Percentiles rank a stretch among this genome's conserved stretches.
phyloP scores from a whole-genome alignment of 1,140 invertebrate genomes.

The Contarinia nasturtii region DNA sequence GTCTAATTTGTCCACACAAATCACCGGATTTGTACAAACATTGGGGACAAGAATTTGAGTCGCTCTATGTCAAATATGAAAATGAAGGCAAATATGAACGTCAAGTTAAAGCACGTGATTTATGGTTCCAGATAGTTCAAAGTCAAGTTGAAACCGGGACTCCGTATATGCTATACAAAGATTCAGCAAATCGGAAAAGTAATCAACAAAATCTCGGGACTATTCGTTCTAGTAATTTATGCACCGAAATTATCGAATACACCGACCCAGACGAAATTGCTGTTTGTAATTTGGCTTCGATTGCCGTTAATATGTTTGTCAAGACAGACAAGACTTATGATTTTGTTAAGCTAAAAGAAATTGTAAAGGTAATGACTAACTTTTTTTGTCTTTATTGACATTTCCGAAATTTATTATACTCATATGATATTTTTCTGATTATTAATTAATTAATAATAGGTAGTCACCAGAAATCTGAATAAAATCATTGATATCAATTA shows the following conservation, averaged over 20 bases:
- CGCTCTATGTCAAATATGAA: constrained; percentile 43
- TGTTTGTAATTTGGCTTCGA: constrained; percentile 53
- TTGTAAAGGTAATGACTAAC: too few species aligned
- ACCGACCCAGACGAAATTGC: constrained; percentile 40
- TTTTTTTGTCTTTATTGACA: too few species aligned
- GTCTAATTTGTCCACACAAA: constrained; percentile 48
- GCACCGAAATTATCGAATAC: constrained; percentile 54
- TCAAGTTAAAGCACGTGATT: constrained; percentile 36
- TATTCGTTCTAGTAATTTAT: constrained; percentile 53
- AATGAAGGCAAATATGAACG: constrained; percentile 29
- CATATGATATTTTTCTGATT: too few species aligned
- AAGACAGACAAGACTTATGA: constrained; percentile 55
- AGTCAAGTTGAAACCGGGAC: constrained; percentile 51
- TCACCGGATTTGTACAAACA: constrained; percentile 38
- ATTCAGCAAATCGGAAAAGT: constrained; percentile 48
- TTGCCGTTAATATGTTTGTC: constrained; percentile 56
- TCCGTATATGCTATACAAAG: constrained; percentile 52
- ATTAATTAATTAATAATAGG: too few species aligned
- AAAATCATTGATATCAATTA: constrained; percentile 92
- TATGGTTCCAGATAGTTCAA: constrained; percentile 46
- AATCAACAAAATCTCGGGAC: constrained; percentile 57
- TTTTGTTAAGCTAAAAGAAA: constrained; percentile 66
- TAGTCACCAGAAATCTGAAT: constrained; percentile 79
- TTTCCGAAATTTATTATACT: too few species aligned
- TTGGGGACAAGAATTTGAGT: constrained; percentile 47